phyloP scores from a whole-genome alignment of 1,140 invertebrate genomes.

The Drosophila micromelanica region DNA sequence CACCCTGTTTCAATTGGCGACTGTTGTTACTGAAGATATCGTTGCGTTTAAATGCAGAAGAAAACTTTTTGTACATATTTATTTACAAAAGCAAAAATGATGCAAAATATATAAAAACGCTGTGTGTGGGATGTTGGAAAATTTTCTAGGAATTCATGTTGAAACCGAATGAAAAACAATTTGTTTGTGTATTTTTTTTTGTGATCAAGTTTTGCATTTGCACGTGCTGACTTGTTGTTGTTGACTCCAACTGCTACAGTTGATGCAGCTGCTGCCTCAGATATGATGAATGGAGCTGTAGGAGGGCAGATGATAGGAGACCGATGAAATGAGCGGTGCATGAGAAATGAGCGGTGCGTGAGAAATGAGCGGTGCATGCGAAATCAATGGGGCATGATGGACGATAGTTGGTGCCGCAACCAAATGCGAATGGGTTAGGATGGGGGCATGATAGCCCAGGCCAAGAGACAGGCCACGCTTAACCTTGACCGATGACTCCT shows the following conservation, averaged over 20 bases:
- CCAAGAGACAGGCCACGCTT: conserved; percentile 73
- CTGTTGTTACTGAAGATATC: conserved; percentile 13
- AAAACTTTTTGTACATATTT: conserved; percentile 27
- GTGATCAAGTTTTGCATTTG: not conserved
- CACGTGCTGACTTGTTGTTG: conserved; percentile 19
- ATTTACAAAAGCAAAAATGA: conserved; percentile 25
- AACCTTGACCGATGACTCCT: conserved; percentile 62
- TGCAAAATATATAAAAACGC: conserved; percentile 6
- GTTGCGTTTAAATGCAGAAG: conserved; percentile 21
- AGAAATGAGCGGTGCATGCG: conserved; percentile 69
- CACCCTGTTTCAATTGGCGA: not conserved
- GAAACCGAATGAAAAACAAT: conserved; percentile 6
- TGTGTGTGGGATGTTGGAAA: not conserved
- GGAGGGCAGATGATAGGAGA: conserved; percentile 72
- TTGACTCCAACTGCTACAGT: conserved; percentile 20
- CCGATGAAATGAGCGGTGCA: conserved; percentile 50
- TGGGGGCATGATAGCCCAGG: conserved; percentile 75
- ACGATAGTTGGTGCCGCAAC: conserved; percentile 68
- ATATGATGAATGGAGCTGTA: conserved; percentile 75
- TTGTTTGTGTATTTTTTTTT: not conserved
- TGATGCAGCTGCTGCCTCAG: conserved; percentile 28
- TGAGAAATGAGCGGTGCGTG: conserved; percentile 59
- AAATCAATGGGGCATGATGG: conserved; percentile 73
- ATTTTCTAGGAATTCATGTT: conserved; percentile 3
- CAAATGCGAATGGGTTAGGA: conserved; percentile 69